Conservation (phyloP, 2,888 invertebrate species). For the Halocaridina rubra region DNA sequence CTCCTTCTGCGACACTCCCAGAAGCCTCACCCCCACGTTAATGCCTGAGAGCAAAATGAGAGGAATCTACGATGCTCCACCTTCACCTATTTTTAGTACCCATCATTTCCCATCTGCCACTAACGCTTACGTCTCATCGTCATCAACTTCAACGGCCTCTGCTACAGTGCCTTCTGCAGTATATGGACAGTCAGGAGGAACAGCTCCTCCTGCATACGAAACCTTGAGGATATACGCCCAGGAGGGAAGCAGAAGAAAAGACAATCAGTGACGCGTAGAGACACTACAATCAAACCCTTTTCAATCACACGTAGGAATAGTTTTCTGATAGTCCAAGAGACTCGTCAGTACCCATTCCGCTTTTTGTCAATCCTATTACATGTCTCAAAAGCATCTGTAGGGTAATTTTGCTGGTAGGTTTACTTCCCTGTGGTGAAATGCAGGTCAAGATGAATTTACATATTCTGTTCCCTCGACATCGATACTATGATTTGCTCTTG, state of each 20-base stretch:
- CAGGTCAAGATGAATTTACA: too few species aligned
- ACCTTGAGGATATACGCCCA: constrained; percentile 22
- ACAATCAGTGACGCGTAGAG: constrained; percentile 9
- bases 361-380: neutral
- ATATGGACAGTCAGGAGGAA: constrained; percentile 15
- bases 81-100: constrained; percentile 42
- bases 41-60: constrained; percentile 10
- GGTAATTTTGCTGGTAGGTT: too few species aligned
- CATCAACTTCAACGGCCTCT: constrained; percentile 15
- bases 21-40: constrained; percentile 44
- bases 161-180: constrained; percentile 23
- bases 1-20: constrained; percentile 42
- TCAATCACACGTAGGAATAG: neutral
- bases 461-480: too few species aligned
- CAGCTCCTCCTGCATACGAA: constrained; percentile 39
- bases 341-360: neutral
- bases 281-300: neutral
- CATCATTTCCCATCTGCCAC: constrained; percentile 22
- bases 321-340: neutral
- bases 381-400: too few species aligned
- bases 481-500: too few species aligned
- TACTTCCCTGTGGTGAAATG: too few species aligned
- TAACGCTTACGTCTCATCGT: neutral
- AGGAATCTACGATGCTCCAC: constrained; percentile 24
- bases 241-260: constrained; percentile 22